Evolutionary conservation across 2,113 vertebrate genomes (phyloP), one percentile per base, ranked within the genome.

Genomic region (Lepus americanus): DNA sequence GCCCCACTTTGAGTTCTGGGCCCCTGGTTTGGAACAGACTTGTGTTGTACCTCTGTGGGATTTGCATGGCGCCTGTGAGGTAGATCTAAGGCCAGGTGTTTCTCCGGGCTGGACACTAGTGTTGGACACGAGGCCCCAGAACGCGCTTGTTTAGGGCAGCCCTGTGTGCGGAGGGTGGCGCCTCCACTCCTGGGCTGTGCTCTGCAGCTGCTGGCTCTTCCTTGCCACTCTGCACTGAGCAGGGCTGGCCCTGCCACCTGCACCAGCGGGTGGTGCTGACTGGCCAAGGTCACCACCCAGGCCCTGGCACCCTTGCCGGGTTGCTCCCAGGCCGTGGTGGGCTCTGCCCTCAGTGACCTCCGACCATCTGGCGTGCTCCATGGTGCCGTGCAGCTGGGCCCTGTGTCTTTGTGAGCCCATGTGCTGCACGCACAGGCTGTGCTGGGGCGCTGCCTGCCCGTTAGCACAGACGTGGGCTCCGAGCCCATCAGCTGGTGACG

Each of bases 361-460:
- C 67, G 10, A 81, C 96, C 85, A 93, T 94, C 87, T 97, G 96
- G 36, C 80, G 31, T 14, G 51, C 89, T 39, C 19, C 66, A 27
- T 59, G 90, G 53, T n/a, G 14, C 89, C 89, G 20, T 84, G 63
- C 92, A 90, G 78, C 96, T 84, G 94, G 86, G 17, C 55, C 63
- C 76, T 29, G 69, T 20, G 9, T 66, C 73, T 94, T 0, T 1
- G 16, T 87, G 93, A 55, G 94, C 67, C 9, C 72, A 83, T 92
- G 92, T 92, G 69, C 89, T 88, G 95, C 82, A 55, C 77, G 27
- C 80, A 83, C 80, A 22, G 77, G n/a, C 69, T 85, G 9, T 74
- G 10, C 10, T 49, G 94, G 91, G 94, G 92, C 77, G 17, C 80
- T 97, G 93, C 93, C 94, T 82, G 44, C 72, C 96, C 90, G 23